Evolutionary conservation across 1,140 invertebrate genomes (phyloP), one percentile per base, ranked within the genome.

Genomic region (Brachionus calyciflorus): DNA sequence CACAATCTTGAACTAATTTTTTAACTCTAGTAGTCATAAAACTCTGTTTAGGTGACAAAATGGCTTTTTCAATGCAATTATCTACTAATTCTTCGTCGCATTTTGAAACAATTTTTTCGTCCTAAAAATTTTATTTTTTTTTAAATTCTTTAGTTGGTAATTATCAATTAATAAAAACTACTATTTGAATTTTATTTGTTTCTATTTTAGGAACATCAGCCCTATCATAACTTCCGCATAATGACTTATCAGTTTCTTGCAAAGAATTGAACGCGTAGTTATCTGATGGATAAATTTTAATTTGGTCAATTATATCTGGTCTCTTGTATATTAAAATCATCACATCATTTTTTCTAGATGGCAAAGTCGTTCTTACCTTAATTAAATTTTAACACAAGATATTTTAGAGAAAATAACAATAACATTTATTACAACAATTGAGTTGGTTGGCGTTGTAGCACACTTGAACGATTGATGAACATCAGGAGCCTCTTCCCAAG

Each of bases 261-360:
- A 60, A 33, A 2, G 55, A 60, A 19, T 60, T 30, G 37, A 10
- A 19, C 3, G 55, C 55, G 37, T 60, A 60, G 17, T 60, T 60
- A 33, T 60, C 55, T 30, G 55, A 60, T 17, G 55, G 55, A 7
- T 60, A 60, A 19, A 60, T 60, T 37, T 60, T 60, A 21, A 60
- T 37, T 33, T 60, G 55, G 10, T 60, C 55, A 60, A 60, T 60
- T 1, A n/a, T 60, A 10, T 60, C 30, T 19, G 17, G 28, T 30
- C n/a, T 33, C 21, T 60, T 60, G n/a, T 60, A 60, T 3, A 60
- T 37, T 60, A 60, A 17, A 60, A 60, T 37, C 19, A 60, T 17
- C 19, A 60, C 28, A 60, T 60, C 55, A 60, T 60, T 60, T 60
- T 33, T 60, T 33, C 19, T 17, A 5, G 55, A 60, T 33, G 55